These are phyloP conservation scores for Pterois miles DNA, from an alignment of 2,797 vertebrate genomes.

Conservation along the genomic window DNA sequence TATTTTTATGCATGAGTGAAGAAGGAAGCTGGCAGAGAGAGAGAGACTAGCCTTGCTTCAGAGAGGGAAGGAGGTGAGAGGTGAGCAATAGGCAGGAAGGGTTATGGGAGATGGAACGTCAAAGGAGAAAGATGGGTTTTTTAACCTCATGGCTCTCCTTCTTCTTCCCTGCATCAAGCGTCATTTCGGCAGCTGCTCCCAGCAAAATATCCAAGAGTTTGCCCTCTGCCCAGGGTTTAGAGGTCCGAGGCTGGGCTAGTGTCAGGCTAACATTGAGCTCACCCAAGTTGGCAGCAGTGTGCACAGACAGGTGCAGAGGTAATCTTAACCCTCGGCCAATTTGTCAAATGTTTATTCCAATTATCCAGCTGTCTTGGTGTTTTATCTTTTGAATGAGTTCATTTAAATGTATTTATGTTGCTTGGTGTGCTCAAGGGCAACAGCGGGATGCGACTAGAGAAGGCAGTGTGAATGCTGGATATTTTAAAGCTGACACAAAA, in stretches of 20 bases:
- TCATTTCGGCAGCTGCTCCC: constrained; percentile 71
- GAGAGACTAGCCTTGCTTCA: constrained; percentile 1
- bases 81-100: constrained; percentile 33
- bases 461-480: neutral
- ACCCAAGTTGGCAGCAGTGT: constrained; percentile 44
- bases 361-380: neutral
- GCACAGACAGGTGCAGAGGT: constrained; percentile 37
- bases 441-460: neutral
- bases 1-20: constrained; percentile 56
- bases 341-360: constrained; percentile 19
- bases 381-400: neutral
- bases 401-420: neutral
- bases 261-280: constrained; percentile 62
- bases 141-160: constrained; percentile 47
- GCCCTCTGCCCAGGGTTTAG: constrained; percentile 64
- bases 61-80: constrained; percentile 40
- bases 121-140: constrained; percentile 34
- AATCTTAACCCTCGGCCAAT: constrained; percentile 14
- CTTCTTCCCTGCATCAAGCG: constrained; percentile 39
- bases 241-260: constrained; percentile 54
- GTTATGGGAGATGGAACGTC: constrained; percentile 10
- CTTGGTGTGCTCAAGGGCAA: neutral
- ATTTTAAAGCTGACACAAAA: neutral
- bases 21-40: constrained; percentile 13
- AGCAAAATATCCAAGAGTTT: constrained; percentile 67